Conservation (phyloP, 2,113 vertebrate species). For the Dolichotis patagonum region DNA sequence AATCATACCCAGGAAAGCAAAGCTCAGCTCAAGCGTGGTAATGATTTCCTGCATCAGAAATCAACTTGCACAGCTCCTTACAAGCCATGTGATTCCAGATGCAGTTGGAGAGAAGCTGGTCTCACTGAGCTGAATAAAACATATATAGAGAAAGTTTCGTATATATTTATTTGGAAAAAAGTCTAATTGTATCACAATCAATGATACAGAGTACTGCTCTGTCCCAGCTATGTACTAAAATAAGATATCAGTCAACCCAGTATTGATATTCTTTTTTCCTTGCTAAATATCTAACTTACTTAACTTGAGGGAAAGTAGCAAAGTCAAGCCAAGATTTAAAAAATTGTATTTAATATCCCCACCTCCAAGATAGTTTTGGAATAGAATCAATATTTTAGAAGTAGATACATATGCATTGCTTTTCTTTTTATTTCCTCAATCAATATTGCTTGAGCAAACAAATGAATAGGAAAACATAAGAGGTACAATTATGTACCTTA, state of each 20-base stretch:
- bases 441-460: neutral
- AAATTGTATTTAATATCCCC: neutral
- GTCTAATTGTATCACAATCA: neutral
- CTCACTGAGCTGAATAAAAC: neutral
- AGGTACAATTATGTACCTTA: neutral
- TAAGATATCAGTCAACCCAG: neutral
- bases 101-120: neutral
- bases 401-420: neutral
- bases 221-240: neutral
- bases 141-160: neutral
- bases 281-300: constrained; percentile 1
- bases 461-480: neutral
- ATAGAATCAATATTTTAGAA: neutral
- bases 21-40: neutral
- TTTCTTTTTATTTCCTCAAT: neutral
- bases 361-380: neutral
- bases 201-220: neutral
- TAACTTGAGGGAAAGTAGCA: neutral
- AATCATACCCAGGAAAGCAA: constrained; percentile 10
- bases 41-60: constrained; percentile 41
- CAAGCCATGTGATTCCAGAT: neutral
- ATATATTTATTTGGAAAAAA: neutral
- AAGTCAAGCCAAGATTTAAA: constrained; percentile 10
- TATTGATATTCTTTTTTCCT: neutral
- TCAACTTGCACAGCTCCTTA: neutral